Evolutionary conservation across 1,140 invertebrate genomes (phyloP), one percentile per base, ranked within the genome.

Genomic region (Anastatus disparis): DNA sequence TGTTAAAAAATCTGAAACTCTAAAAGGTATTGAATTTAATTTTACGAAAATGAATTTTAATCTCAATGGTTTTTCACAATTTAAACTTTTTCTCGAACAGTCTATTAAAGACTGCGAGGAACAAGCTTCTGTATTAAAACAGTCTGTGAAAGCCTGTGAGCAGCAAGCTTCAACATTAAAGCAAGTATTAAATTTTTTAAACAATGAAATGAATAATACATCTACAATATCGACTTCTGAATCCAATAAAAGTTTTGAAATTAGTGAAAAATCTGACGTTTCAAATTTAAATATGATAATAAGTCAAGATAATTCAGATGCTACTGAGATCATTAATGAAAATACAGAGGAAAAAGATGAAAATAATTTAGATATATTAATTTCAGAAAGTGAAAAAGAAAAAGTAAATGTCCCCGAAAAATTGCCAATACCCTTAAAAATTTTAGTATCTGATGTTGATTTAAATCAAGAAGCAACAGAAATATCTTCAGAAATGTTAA

Each of bases 111-210:
- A 65, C 20, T 31, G 27, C 22, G 22, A 68, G 40, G n/a, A 3
- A 3, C 55, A 58, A 58, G 29, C 31, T 22, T 13, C 12, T 7
- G 4, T 20, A 3, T 13, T 73, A 15, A 48, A 70, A 26, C 29
- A 63, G 52, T 70, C 67, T 35, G 46, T 53, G 22, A 15, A 71
- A 74, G 52, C 56, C 10, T 58, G 31, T 26, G 62, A 74, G 59
- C n/a, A 65, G 17, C 70, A 71, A 65, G n/a, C 26, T 29, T 27
- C 27, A 9, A 24, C 26, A 44, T 40, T 71, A 22, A 71, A 65
- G 20, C 52, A 71, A 71, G 17, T 59, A 52, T 52, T 71, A 65
- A 65, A 35, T 59, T 50, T 42, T 66, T 35, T 71, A n/a, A 64
- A 63, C 44, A 59, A 29, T 42, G 42, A 52, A 6, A 2, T 59